Evolutionary conservation across 2,888 invertebrate genomes (phyloP), one percentile per base, ranked within the genome.

Genomic region (Acronicta alni): DNA sequence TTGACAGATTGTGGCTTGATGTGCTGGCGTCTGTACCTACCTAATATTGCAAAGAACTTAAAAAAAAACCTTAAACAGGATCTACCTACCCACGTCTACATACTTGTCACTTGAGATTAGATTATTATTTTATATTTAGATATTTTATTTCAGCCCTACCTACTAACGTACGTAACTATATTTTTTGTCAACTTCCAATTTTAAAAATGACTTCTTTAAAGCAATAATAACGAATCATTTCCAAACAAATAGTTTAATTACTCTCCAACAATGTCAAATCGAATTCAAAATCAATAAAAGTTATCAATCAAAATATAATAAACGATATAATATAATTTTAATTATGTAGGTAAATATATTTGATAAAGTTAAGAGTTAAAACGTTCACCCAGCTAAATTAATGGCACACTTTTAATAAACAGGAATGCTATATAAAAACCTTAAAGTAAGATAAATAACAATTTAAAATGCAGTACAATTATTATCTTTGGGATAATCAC

Each of bases 401-500:
- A 83, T 83, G 83, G 85, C 84, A 85, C 84, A 68, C 59, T 72
- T 71, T 68, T 80, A 72, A 71, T 70, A 58, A 58, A 67, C 57
- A 77, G 78, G 77, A 83, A 80, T 81, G 77, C 57, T 75, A 71
- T 64, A 67, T 59, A 58, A 37, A 41, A 53, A 42, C 42, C 52
- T 65, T 77, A 59, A 72, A 70, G 46, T 77, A 71, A 66, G 41
- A 75, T 78, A 79, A 81, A 81, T 82, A 77, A 80, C 66, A 68
- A 69, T 73, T 77, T 67, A 83, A 87, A 87, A 88, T 85, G 82
- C 82, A 85, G 75, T 78, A 81, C 65, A 70, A 81, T 62, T 75
- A 78, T 80, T 75, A 83, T 86, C 92, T 91, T 91, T 90, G 91
- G 91, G 82, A 79, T 83, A 80, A 89, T 90, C 87, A 89, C 89